These are phyloP conservation scores for Leptobrachium ailaonicum DNA, from an alignment of 2,113 vertebrate species.

Conservation along the genomic window DNA sequence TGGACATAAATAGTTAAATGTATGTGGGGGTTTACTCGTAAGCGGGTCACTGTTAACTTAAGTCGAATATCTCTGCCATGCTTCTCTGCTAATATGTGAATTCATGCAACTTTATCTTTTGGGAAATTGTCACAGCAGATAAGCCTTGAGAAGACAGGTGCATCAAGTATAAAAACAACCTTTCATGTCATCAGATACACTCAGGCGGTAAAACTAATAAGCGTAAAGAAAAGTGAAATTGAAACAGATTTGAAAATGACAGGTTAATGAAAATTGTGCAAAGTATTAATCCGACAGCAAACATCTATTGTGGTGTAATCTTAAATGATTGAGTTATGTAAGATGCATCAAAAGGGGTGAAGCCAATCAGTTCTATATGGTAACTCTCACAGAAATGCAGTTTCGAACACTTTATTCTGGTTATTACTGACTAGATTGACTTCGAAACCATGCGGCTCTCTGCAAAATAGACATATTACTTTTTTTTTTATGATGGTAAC, in stretches of 20 bases:
- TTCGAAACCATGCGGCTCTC: no score
- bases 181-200: constrained; percentile 54
- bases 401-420: background rate
- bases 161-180: constrained; percentile 55
- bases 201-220: constrained; percentile 65
- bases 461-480: no score
- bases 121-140: constrained; percentile 35
- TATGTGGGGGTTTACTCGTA: background rate
- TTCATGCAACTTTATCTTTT: constrained; percentile 43
- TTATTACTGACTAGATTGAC: no score
- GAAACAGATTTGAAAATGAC: constrained; percentile 65
- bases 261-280: constrained; percentile 69
- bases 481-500: no score
- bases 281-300: constrained; percentile 63
- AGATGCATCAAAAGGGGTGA: constrained; percentile 13
- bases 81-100: constrained; percentile 40
- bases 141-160: constrained; percentile 46
- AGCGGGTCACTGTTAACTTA: constrained; percentile 24
- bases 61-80: constrained; percentile 30
- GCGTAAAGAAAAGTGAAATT: constrained; percentile 59
- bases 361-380: constrained; percentile 3
- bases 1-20: background rate
- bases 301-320: constrained; percentile 56
- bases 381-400: background rate
- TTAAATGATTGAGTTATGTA: constrained; percentile 55